Evolutionary conservation across 2,888 invertebrate species (phyloP).

Genomic region (Macrosiphum euphorbiae): DNA sequence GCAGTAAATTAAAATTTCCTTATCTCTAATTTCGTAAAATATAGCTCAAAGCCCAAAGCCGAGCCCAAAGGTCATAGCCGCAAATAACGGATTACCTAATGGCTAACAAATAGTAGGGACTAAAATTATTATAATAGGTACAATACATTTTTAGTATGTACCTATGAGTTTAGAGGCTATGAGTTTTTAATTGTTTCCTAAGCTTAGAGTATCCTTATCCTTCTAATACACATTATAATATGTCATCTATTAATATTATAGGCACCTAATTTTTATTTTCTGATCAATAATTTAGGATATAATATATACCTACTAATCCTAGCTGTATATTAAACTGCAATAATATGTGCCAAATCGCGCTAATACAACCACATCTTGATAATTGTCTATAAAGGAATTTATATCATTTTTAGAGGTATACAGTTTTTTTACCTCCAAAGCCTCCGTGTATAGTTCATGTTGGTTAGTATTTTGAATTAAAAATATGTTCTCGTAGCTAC

Average conservation of each 20-base stretch:
- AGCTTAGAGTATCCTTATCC: background rate
- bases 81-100: background rate
- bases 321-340: background rate
- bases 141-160: background rate
- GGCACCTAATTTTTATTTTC: background rate
- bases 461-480: background rate
- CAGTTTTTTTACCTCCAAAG: background rate
- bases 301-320: background rate
- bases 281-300: background rate
- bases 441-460: background rate
- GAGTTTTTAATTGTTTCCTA: background rate
- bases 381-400: background rate
- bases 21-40: background rate
- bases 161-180: background rate
- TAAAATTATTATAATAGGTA: background rate
- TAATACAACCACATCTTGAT: background rate
- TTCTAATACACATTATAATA: background rate
- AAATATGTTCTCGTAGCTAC: background rate
- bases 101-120: background rate
- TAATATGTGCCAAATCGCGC: background rate
- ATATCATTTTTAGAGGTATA: background rate
- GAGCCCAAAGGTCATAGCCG: background rate
- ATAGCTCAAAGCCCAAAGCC: background rate
- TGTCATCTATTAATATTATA: background rate
- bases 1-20: background rate